Base-by-base conservation (phyloP, 2,797 vertebrate genomes). In the Phaenicophaeus curvirostris region DNA sequence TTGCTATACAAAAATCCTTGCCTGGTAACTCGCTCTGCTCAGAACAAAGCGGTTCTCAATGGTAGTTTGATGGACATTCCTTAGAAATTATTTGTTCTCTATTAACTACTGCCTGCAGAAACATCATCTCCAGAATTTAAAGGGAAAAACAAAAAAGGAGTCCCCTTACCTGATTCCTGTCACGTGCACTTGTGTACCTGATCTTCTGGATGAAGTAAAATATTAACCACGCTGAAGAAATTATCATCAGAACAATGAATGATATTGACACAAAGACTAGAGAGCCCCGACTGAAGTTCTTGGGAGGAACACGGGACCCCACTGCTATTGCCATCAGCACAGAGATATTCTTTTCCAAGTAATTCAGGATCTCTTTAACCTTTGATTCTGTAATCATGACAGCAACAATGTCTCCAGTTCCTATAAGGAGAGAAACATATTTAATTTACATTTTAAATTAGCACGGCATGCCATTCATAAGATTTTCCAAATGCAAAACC, bases 201-300 rank as follows among this genome's bases (percentile, higher is more conserved):
- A 99, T 99, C 98, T 99, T 99, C 98, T 99, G 99, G 91, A 99
- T 99, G 98, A 99, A 99, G 98, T 99, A 99, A 98, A 99, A 99
- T 97, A 99, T 98, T 95, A 99, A 98, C 99, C 99, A 99, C 0
- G 99, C 99, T 9, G 99, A 99, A 48, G 99, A 99, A 97, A 99
- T 99, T 88, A 99, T 99, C 99, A 99, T 99, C 96, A 99, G 98
- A 87, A 99, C 99, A 74, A 99, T 99, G 97, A 99, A 99, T 94
- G 99, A 99, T 98, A 99, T 98, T 77, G 99, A 99, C 93, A 99
- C 99, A 54, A 99, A 99, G 96, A 99, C 98, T 78, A 99, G 97
- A 14, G 99, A 99, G 77, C 99, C 98, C 11, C 99, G 98, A 96
- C 98, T 99, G 95, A 98, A 98, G 98, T 98, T 99, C 96, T 99